A percentile compares a stretch with the other conserved stretches of the same genome.
These are phyloP conservation scores for Oryzaephilus surinamensis DNA, from an alignment of 1,140 invertebrate species.

Conservation along the genomic window DNA sequence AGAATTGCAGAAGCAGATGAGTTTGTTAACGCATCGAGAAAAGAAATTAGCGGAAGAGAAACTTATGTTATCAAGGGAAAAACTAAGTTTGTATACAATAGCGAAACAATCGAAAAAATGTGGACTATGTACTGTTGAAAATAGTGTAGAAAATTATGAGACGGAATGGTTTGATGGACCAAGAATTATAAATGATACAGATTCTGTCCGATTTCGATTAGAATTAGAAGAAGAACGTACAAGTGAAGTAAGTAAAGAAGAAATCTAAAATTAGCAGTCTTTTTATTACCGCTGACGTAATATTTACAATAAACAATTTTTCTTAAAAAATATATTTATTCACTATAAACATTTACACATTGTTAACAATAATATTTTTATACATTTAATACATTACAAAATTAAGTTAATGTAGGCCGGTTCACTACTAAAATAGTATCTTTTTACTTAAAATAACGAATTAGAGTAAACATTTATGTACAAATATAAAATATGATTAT, in stretches of 20 bases:
- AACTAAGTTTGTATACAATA: conserved; percentile 19
- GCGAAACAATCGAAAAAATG: conserved; percentile 17
- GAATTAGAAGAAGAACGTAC: conserved; percentile 6
- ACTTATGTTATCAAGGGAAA: conserved; percentile 29
- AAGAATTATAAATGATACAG: background rate
- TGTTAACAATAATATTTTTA: background rate
- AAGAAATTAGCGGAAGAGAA: conserved; percentile 34
- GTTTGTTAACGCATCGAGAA: conserved; percentile 22
- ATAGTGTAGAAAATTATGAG: conserved; percentile 1
- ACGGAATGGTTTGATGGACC: background rate
- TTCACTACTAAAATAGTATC: conserved; percentile 14
- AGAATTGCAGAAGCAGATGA: conserved; percentile 27
- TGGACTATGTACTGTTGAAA: conserved; percentile 17
- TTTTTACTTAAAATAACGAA: no score
- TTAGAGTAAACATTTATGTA: no score
- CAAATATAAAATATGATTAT: no score
- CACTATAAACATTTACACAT: background rate
- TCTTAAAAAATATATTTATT: conserved; percentile 2
- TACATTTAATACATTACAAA: background rate
- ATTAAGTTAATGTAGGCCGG: conserved; percentile 14
- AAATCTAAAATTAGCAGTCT: no score
- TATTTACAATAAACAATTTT: no score
- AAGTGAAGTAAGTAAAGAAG: background rate
- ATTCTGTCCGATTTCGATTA: conserved; percentile 8
- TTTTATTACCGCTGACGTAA: no score